phyloP scores from a whole-genome alignment of 2,113 vertebrate genomes.

The Balaeniceps rex region DNA sequence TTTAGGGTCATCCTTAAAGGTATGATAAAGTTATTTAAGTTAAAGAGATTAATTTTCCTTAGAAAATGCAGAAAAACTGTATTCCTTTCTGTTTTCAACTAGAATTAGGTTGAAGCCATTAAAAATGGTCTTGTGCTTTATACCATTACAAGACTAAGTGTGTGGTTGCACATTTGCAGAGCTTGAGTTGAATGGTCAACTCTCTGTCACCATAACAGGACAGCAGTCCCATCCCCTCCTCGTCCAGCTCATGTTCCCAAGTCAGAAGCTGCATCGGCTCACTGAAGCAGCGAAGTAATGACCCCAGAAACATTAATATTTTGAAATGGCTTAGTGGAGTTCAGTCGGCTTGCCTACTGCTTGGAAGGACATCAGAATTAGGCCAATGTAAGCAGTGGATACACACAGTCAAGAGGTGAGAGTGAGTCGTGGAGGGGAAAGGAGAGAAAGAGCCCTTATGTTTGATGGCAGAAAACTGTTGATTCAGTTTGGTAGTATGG shows the following conservation, averaged over 20 bases:
- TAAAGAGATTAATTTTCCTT: not conserved
- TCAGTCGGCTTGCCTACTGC: not conserved
- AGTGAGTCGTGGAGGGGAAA: not conserved
- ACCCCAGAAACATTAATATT: not conserved
- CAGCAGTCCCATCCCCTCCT: not conserved
- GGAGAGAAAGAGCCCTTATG: not conserved
- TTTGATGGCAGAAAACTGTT: not conserved
- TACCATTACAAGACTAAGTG: not conserved
- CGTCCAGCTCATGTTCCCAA: not conserved
- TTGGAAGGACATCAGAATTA: not conserved
- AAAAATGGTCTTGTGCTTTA: not conserved
- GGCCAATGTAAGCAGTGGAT: not conserved
- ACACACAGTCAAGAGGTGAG: not conserved
- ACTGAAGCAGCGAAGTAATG: not conserved
- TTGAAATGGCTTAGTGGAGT: not conserved
- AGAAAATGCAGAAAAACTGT: not conserved
- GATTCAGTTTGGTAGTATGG: not conserved
- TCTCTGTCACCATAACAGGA: accelerated
- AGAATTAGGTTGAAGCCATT: not conserved
- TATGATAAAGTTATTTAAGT: not conserved
- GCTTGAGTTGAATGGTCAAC: not conserved
- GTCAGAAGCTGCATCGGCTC: not conserved
- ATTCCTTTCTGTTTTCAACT: not conserved
- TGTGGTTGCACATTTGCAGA: not conserved
- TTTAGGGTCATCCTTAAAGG: not conserved